phyloP scores from a whole-genome alignment of 2,797 vertebrate species.

The Nasua narica region DNA sequence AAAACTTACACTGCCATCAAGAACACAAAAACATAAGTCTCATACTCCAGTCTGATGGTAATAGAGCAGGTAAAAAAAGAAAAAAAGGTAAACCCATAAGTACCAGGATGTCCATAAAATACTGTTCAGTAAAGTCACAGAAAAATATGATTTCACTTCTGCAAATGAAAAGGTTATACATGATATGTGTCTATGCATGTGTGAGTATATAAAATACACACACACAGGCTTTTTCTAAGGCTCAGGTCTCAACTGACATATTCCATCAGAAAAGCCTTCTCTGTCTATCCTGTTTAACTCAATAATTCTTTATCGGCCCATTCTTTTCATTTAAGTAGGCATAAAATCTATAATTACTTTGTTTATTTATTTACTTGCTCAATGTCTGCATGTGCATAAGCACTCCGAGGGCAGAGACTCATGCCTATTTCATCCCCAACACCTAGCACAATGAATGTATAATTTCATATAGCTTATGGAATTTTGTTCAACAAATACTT shows the following conservation, averaged over 20 bases:
- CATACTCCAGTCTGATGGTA: neutral
- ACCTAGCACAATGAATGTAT: neutral
- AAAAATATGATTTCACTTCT: neutral
- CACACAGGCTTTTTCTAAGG: neutral
- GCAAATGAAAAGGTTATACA: neutral
- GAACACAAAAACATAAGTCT: neutral
- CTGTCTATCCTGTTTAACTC: neutral
- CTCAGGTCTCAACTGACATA: neutral
- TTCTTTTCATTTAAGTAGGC: neutral
- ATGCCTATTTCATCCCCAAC: neutral
- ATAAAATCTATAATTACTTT: neutral
- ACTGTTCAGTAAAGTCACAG: neutral
- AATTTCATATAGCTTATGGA: neutral
- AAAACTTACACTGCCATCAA: neutral
- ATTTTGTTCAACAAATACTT: slow-evolving; percentile 30
- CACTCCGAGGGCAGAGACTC: neutral
- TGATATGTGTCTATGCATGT: neutral
- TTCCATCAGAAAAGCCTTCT: neutral
- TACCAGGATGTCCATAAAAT: neutral
- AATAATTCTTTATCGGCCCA: neutral
- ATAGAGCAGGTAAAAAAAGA: neutral
- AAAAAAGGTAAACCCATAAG: neutral
- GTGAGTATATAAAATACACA: neutral
- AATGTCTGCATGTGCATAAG: neutral
- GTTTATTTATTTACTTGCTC: neutral